Evolutionary conservation across 2,888 invertebrate species (phyloP).

Genomic region (Campopleginae sp.): DNA sequence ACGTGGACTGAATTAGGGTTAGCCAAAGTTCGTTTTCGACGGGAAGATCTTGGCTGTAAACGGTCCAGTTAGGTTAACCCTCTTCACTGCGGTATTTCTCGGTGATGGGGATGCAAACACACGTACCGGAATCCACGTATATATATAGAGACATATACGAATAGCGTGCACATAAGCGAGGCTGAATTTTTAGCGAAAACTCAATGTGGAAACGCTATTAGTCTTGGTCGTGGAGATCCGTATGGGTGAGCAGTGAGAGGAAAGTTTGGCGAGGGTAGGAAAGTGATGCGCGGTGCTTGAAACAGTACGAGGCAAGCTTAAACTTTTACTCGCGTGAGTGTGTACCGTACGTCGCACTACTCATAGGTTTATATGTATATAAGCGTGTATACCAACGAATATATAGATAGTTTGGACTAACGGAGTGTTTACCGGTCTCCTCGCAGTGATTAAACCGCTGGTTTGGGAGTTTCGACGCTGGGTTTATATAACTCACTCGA

Average conservation of each 20-base stretch:
- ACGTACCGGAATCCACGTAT: conserved; percentile 2
- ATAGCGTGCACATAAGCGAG: neutral
- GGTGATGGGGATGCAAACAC: conserved; percentile 43
- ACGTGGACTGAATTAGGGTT: conserved; percentile 77
- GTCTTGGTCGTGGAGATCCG: conserved; percentile 67
- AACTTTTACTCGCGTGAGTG: conserved; percentile 67
- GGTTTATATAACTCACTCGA: conserved; percentile 57
- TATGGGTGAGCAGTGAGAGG: neutral
- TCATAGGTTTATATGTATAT: conserved; percentile 2
- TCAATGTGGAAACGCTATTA: conserved; percentile 72
- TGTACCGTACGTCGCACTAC: conserved; percentile 15
- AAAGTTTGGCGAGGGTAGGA: conserved; percentile 54
- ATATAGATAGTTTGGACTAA: conserved; percentile 34
- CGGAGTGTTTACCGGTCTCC: conserved; percentile 53
- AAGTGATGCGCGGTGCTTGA: conserved; percentile 65
- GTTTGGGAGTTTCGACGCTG: conserved; percentile 50
- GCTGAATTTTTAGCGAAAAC: conserved; percentile 64
- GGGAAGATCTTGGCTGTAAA: conserved; percentile 56
- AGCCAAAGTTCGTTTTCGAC: conserved; percentile 73
- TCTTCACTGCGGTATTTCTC: conserved; percentile 55
- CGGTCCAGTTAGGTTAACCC: conserved; percentile 56
- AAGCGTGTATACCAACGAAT: neutral
- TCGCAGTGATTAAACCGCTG: conserved; percentile 62
- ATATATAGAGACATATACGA: neutral
- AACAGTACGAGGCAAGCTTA: conserved; percentile 60